phyloP scores from a whole-genome alignment of 1,140 invertebrate species.

The Copidosoma floridanum region DNA sequence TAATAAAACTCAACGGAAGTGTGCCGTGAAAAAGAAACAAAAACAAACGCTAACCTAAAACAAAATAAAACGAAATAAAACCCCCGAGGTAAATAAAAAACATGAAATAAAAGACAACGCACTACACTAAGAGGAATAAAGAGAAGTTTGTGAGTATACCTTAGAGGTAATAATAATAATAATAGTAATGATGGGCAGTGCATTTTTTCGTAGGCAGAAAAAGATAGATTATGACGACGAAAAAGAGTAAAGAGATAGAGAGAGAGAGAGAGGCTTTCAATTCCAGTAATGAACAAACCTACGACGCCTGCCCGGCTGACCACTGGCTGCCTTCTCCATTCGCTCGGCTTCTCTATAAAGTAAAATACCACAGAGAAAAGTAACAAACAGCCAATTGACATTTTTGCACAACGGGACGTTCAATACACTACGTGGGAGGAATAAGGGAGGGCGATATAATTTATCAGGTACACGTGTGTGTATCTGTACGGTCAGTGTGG shows the following conservation, averaged over 20 bases:
- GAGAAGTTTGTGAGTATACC: not conserved
- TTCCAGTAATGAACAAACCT: slow-evolving; percentile 47
- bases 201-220: too few species aligned
- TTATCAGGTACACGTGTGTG: too few species aligned
- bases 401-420: not conserved
- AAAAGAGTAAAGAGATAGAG: slow-evolving; percentile 18
- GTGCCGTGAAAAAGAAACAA: not conserved
- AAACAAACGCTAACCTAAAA: not conserved
- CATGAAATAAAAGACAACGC: not conserved
- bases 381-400: slow-evolving; percentile 16
- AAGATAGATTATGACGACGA: too few species aligned
- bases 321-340: slow-evolving; percentile 38
- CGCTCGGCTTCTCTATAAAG: slow-evolving; percentile 47
- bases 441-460: too few species aligned
- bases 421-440: too few species aligned
- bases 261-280: slow-evolving; percentile 18
- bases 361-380: slow-evolving; percentile 44
- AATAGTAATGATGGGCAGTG: too few species aligned
- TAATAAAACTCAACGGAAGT: not conserved
- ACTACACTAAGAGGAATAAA: not conserved
- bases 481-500: too few species aligned
- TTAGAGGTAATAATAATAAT: not conserved
- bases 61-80: not conserved
- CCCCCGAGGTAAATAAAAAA: not conserved
- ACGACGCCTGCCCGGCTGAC: slow-evolving; percentile 42